Conservation (phyloP, 2,113 vertebrate genomes). For the Silurus meridionalis region DNA sequence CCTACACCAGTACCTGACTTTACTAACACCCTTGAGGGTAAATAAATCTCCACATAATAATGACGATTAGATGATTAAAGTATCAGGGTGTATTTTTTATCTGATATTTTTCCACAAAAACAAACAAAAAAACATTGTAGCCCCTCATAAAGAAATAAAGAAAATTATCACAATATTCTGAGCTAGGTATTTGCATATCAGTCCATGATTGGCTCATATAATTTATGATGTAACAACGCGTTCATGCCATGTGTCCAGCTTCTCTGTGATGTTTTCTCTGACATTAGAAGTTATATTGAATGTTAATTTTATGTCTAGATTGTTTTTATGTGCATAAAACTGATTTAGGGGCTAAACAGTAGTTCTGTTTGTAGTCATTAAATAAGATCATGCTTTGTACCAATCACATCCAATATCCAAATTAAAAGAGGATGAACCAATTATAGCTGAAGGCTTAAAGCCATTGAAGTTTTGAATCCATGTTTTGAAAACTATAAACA, state of each 20-base stretch:
- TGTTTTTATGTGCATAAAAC: no score
- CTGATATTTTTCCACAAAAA: neutral
- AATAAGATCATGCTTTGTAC: neutral
- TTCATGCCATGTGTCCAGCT: neutral
- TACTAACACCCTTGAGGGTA: no score
- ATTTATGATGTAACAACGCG: neutral
- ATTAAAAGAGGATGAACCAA: no score
- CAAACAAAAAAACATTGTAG: neutral
- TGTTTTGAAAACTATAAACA: no score
- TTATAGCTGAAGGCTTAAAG: no score
- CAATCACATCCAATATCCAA: neutral
- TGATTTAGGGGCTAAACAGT: neutral
- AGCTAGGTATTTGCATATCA: neutral
- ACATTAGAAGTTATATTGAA: neutral
- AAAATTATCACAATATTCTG: no score
- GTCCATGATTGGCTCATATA: neutral
- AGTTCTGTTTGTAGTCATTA: neutral
- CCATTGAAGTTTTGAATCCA: no score
- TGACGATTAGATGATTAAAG: neutral
- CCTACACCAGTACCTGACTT: no score
- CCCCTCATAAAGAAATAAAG: neutral
- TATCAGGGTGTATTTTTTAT: neutral
- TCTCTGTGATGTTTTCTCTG: neutral
- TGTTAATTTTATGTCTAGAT: neutral
- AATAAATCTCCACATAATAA: neutral